A percentile compares a stretch with the other conserved stretches of the same genome.
Conservation (phyloP, 2,113 vertebrate genomes). For the Mormyrus lacerda region DNA sequence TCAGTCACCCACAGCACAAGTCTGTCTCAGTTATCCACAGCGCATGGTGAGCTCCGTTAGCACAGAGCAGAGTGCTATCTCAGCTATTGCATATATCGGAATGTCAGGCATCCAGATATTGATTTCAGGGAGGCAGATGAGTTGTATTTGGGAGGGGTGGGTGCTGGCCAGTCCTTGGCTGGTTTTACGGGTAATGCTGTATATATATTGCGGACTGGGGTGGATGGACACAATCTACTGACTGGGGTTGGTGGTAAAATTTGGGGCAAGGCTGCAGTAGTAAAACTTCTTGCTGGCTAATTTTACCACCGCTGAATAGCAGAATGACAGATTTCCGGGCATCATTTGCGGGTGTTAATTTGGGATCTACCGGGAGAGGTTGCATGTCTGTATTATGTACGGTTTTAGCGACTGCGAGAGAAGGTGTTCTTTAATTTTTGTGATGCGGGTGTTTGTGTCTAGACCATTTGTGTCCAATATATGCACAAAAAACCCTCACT, state of each 20-base stretch:
- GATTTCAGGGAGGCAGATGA: background rate
- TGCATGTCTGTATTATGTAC: background rate
- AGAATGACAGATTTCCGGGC: background rate
- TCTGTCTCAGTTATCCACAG: background rate
- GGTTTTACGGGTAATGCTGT: background rate
- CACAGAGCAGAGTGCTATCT: background rate
- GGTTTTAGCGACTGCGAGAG: background rate
- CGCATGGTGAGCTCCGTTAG: background rate
- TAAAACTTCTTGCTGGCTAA: background rate
- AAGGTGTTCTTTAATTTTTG: background rate
- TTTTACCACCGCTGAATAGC: background rate
- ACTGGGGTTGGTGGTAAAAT: background rate
- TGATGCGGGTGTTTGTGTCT: background rate
- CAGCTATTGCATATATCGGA: background rate
- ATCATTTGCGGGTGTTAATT: background rate
- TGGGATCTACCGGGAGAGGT: background rate
- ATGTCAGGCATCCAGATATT: background rate
- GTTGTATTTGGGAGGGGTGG: background rate
- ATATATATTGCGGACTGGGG: background rate
- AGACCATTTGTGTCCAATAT: background rate
- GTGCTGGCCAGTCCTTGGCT: background rate
- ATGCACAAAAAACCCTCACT: slow-evolving; percentile 51
- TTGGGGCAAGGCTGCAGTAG: background rate
- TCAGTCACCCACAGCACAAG: background rate
- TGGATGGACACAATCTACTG: background rate